These are phyloP conservation scores for Parnassius glacialis DNA, from an alignment of 2,888 invertebrate species.

Conservation along the genomic window DNA sequence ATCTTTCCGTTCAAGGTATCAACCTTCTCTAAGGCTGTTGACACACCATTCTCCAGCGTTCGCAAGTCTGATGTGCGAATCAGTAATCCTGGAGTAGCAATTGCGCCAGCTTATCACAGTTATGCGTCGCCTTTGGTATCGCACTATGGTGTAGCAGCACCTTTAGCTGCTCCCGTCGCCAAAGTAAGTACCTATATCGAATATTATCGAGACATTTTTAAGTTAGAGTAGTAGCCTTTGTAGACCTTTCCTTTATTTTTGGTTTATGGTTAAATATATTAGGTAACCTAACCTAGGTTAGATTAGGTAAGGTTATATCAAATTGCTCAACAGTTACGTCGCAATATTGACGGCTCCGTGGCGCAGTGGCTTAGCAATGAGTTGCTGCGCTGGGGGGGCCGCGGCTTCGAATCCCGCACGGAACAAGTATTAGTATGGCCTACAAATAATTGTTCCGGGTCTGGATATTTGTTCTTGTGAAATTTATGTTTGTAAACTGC, in stretches of 20 bases:
- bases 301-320: too few species aligned
- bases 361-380: too few species aligned
- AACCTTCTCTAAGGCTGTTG: constrained; percentile 85
- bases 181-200: constrained; percentile 45
- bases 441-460: too few species aligned
- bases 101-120: constrained; percentile 50
- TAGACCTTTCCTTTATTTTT: too few species aligned
- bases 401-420: too few species aligned
- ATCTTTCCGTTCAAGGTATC: constrained; percentile 71
- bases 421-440: too few species aligned
- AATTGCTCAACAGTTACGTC: too few species aligned
- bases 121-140: constrained; percentile 60
- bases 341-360: too few species aligned
- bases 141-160: constrained; percentile 53
- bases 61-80: constrained; percentile 86
- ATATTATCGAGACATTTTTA: neutral
- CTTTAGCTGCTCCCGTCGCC: constrained; percentile 57
- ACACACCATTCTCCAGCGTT: constrained; percentile 87
- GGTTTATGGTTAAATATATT: neutral
- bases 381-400: too few species aligned
- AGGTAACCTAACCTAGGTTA: neutral
- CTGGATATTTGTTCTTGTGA: too few species aligned
- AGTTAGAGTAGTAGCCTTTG: neutral
- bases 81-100: constrained; percentile 82
- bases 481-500: too few species aligned